Evolutionary conservation across 2,888 invertebrate species (phyloP).

Genomic region (Epirrita christyi): DNA sequence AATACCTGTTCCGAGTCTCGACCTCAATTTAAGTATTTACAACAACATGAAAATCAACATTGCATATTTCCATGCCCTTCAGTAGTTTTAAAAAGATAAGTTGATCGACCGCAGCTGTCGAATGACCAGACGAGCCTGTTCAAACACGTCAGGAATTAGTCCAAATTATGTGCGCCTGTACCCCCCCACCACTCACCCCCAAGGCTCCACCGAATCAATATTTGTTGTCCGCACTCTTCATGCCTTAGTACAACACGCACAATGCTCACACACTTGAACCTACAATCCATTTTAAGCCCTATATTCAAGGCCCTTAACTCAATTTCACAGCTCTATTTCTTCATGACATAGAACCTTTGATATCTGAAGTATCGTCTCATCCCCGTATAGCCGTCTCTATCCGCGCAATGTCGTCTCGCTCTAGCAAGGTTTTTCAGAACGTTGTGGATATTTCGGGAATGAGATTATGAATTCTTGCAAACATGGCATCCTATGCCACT

Average conservation of each 20-base stretch:
- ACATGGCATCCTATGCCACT: conserved; percentile 14
- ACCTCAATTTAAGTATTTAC: background rate
- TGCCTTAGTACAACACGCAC: conserved; percentile 83
- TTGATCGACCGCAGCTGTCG: conserved; percentile 68
- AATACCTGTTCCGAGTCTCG: background rate
- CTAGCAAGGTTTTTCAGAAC: conserved; percentile 72
- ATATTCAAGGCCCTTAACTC: background rate
- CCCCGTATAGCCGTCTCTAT: conserved; percentile 76
- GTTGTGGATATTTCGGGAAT: conserved; percentile 45
- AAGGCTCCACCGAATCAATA: conserved; percentile 81
- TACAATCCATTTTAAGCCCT: conserved; percentile 6
- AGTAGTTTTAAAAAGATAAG: conserved; percentile 60
- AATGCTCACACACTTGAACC: conserved; percentile 64
- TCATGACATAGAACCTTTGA: conserved; percentile 47
- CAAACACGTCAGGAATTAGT: conserved; percentile 83
- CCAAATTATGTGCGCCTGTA: conserved; percentile 80
- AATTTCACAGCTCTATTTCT: conserved; percentile 30
- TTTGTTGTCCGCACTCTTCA: conserved; percentile 85
- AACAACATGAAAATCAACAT: background rate
- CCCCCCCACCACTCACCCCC: conserved; percentile 47
- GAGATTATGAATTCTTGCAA: conserved; percentile 36
- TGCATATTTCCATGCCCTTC: background rate
- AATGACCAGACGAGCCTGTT: conserved; percentile 76
- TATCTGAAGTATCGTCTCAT: conserved; percentile 60
- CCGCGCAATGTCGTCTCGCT: conserved; percentile 79